A percentile compares a stretch with the other conserved stretches of the same genome.
These are phyloP conservation scores for Dasypolia templi DNA, from an alignment of 2,888 invertebrate species.

Conservation along the genomic window DNA sequence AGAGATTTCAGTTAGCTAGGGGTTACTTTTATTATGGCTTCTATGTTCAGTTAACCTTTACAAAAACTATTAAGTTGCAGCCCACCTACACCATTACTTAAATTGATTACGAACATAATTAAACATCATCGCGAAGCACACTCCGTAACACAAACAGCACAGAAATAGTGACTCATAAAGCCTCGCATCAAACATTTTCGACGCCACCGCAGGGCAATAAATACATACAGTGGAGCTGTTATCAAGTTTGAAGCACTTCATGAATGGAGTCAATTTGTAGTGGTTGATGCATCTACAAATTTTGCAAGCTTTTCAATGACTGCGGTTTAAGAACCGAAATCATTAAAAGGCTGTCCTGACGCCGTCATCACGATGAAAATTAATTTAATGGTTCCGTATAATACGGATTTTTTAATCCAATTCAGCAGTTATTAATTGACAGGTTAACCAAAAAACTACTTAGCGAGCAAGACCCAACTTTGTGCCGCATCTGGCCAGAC, in stretches of 20 bases:
- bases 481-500: conserved; percentile 49
- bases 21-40: not conserved
- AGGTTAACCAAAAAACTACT: conserved; percentile 51
- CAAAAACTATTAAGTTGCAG: not conserved
- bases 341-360: conserved; percentile 63
- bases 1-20: not conserved
- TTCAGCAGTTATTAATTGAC: conserved; percentile 38
- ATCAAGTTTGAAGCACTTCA: conserved; percentile 66
- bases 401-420: conserved; percentile 37
- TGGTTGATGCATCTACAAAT: conserved; percentile 65
- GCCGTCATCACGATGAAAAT: conserved; percentile 65
- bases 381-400: conserved; percentile 49
- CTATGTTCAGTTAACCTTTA: not conserved
- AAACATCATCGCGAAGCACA: conserved; percentile 12
- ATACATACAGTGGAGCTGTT: conserved; percentile 57
- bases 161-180: conserved; percentile 42
- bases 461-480: conserved; percentile 34
- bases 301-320: too few species aligned
- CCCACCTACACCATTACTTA: not conserved
- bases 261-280: conserved; percentile 74
- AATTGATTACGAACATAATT: conserved; percentile 18
- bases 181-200: conserved; percentile 54
- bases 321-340: too few species aligned
- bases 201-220: conserved; percentile 62
- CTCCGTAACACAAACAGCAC: conserved; percentile 12